Conservation (phyloP, 2,113 vertebrate species). For the Stercorarius parasiticus region DNA sequence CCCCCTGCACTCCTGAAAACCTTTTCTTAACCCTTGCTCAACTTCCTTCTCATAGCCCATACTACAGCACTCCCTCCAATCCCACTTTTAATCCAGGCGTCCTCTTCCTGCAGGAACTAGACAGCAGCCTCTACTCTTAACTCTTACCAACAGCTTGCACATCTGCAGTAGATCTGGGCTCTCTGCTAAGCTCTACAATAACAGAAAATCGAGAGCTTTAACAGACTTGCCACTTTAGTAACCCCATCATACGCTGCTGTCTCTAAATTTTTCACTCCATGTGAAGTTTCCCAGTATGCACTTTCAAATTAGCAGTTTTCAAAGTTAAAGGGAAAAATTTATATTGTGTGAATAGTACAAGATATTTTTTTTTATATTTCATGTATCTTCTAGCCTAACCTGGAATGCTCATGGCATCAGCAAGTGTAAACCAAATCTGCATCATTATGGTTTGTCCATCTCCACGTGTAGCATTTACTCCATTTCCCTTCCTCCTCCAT, state of each 20-base stretch:
- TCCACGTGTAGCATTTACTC: not conserved
- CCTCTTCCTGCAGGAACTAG: not conserved
- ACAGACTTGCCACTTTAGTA: not conserved
- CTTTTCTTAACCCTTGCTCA: not conserved
- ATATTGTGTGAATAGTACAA: not conserved
- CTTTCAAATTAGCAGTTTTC: not conserved
- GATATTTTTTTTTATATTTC: not conserved
- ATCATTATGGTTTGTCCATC: accelerated
- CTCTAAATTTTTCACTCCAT: not conserved
- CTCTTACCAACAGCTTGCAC: not conserved
- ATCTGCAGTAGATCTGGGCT: not conserved
- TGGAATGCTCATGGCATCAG: not conserved
- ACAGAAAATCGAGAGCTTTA: not conserved
- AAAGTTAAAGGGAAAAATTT: not conserved
- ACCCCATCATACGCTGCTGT: not conserved
- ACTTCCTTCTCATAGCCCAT: not conserved
- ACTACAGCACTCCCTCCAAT: not conserved
- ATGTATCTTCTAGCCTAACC: not conserved
- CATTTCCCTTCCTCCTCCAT: not conserved
- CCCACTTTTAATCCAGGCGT: not conserved
- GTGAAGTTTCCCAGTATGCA: not conserved
- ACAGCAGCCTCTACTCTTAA: not conserved
- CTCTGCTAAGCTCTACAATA: not conserved
- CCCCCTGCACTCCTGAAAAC: not conserved
- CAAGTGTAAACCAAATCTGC: not conserved